Evolutionary conservation across 2,113 vertebrate species (phyloP), one percentile per base, ranked within the genome.

Genomic region (Seriola rivoliana): DNA sequence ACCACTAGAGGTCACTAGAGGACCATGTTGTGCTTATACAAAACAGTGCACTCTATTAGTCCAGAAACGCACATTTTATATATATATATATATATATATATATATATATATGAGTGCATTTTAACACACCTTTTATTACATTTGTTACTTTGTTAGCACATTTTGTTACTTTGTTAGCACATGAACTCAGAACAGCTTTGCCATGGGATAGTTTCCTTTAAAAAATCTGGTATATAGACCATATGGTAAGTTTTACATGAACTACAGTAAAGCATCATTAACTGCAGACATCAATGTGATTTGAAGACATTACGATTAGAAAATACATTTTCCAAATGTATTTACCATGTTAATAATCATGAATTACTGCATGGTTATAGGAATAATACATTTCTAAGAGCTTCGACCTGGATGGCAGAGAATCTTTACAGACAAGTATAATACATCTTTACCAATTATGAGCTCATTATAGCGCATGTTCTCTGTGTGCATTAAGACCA

Each of bases 1-100:
- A 73, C 84, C 90, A 89, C 81, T 71, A 91, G 88, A 81, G 77
- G 77, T 71, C 87, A 3, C 64, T 89, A 66, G 66, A 78, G 55
- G 70, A 73, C 75, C 21, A 57, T 29, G 7, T 25, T 71, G 12
- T 1, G 13, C 32, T 36, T 54, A 29, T 13, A 29, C 1, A 21
- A n/a, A 70, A 0, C 3, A 17, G 1, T 14, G 8, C 4, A 8
- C 1, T 54, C 5, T 36, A 4, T 29, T 40, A 3, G 38, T n/a
- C 11, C 50, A 50, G 21, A 21, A 19, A 48, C 60, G 12, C 5
- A 23, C 8, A 44, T 66, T 60, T 36, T 34, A 19, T 16, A 3
- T 34, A 23, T 16, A 3, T 60, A 42, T 34, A 23, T 16, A 3
- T 60, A 42, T 34, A 23, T 16, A 3, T 60, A 42, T 34, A 23